Conservation (phyloP, 1,140 invertebrate species). For the Semibalanus balanoides region DNA sequence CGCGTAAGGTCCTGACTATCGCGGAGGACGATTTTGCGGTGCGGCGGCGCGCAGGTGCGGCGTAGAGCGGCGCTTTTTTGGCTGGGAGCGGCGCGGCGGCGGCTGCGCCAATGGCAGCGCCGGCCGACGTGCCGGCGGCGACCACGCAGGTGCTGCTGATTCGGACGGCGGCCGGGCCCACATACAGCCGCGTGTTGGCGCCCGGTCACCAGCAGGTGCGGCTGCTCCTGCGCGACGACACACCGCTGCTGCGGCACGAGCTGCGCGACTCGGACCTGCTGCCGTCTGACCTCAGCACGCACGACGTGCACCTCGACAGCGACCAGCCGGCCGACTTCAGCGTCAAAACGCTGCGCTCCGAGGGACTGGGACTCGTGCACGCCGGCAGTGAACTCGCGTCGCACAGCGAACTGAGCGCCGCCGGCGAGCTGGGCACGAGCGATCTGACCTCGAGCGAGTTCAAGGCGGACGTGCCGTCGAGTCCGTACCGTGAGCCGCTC, state of each 20-base stretch:
- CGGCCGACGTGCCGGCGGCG: background rate
- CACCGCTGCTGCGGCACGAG: background rate
- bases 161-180: background rate
- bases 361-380: constrained; percentile 7
- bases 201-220: constrained; percentile 4
- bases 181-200: background rate
- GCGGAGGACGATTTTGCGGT: background rate
- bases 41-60: too few relatives aligned
- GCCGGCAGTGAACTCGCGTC: constrained; percentile 20
- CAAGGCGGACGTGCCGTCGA: background rate
- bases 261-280: background rate
- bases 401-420: constrained; percentile 15
- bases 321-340: constrained; percentile 13
- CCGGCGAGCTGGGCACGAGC: constrained; percentile 10
- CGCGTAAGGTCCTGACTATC: background rate
- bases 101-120: constrained; percentile 1
- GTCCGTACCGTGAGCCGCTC: constrained; percentile 15
- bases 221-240: background rate
- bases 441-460: background rate
- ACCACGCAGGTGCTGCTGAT: constrained; percentile 5
- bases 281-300: constrained; percentile 10
- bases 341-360: constrained; percentile 2
- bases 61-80: background rate
- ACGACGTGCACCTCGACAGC: constrained; percentile 12
- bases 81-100: background rate